Percentiles rank a stretch among this genome's conserved stretches.
Conservation (phyloP, 2,888 invertebrate species). For the Cristatella mucedo region DNA sequence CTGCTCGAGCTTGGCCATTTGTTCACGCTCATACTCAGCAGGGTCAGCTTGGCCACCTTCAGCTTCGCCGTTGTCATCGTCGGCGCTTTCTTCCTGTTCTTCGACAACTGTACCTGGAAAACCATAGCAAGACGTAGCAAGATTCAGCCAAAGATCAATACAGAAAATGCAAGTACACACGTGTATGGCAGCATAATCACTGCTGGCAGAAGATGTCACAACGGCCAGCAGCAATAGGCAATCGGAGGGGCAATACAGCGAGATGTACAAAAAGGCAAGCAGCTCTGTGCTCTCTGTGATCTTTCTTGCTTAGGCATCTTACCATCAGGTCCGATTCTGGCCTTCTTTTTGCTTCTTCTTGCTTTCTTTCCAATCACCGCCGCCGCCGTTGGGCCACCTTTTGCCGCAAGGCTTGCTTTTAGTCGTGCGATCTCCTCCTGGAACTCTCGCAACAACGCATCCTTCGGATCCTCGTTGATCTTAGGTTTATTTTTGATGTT, state of each 20-base stretch:
- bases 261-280: too few species aligned
- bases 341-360: constrained; percentile 10
- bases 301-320: too few species aligned
- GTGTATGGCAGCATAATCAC: too few species aligned
- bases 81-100: constrained; percentile 22
- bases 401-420: constrained; percentile 31
- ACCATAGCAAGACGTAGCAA: background rate
- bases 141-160: too few species aligned
- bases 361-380: background rate
- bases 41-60: constrained; percentile 35
- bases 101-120: constrained; percentile 20
- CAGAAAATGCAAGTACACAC: too few species aligned
- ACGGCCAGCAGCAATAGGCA: too few species aligned
- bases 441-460: constrained; percentile 82
- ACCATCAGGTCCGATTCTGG: constrained; percentile 26
- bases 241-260: too few species aligned
- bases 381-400: constrained; percentile 22
- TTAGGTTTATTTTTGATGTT: constrained; percentile 96
- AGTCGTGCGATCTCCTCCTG: constrained; percentile 70
- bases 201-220: too few species aligned
- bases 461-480: constrained; percentile 97
- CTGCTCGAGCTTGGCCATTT: constrained; percentile 37
- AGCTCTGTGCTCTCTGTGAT: too few species aligned
- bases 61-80: constrained; percentile 39
- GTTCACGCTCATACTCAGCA: constrained; percentile 38